A percentile compares a stretch with the other conserved stretches of the same genome.
These are phyloP conservation scores for Noctua janthina DNA, from an alignment of 2,888 invertebrate species.

Conservation along the genomic window DNA sequence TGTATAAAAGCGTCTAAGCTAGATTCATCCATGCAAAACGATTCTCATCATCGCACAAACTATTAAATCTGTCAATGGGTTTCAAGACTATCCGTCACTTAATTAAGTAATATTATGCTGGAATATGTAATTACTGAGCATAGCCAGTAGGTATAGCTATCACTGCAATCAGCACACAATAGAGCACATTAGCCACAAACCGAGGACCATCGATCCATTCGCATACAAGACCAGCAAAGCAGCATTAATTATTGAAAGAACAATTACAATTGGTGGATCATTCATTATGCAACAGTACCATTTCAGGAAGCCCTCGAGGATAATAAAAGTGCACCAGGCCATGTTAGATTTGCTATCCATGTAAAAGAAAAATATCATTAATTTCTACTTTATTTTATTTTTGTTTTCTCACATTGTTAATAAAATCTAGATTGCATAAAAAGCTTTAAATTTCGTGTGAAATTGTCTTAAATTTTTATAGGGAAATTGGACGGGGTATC, in stretches of 20 bases:
- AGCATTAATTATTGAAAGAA: constrained; percentile 36
- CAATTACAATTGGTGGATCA: constrained; percentile 14
- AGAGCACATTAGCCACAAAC: constrained; percentile 31
- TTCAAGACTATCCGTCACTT: not conserved
- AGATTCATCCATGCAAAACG: not conserved
- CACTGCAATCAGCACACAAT: constrained; percentile 25
- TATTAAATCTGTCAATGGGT: not conserved
- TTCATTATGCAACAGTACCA: constrained; percentile 1
- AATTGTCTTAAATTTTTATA: no score
- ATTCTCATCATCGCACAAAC: not conserved
- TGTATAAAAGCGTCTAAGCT: not conserved
- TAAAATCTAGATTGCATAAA: no score
- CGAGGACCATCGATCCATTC: constrained; percentile 25
- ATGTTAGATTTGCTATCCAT: not conserved
- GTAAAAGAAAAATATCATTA: not conserved
- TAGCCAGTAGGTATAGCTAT: not conserved
- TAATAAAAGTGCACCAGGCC: not conserved
- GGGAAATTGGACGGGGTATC: no score
- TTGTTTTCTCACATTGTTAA: no score
- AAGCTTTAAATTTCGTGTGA: no score
- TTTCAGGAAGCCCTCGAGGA: constrained; percentile 1
- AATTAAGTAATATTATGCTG: constrained; percentile 6
- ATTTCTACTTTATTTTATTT: no score
- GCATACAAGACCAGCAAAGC: not conserved
- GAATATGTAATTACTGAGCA: constrained; percentile 17